Base-by-base conservation (phyloP, 1,140 invertebrate species). In the Trichoplusia ni region DNA sequence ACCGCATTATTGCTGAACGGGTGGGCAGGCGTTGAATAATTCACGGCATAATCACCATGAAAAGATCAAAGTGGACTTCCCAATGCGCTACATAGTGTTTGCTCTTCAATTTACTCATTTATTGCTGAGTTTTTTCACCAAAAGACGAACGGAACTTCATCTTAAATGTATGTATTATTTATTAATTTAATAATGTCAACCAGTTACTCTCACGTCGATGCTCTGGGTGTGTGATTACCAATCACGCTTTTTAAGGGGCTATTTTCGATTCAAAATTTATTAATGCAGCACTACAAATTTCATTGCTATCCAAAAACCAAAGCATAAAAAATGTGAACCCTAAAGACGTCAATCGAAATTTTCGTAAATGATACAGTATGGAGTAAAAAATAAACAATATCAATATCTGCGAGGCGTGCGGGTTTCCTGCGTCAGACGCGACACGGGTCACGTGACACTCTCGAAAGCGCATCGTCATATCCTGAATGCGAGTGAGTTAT, bases 391-490 rank as follows among this genome's bases (percentile, higher is more conserved):
- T 47, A 49, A n/a, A 67, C 46, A 71, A 71, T 65, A 64, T 42
- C 51, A 68, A 54, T 69, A 59, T 65, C 59, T 53, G 53, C 68
- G 69, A 44, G 71, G 62, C 63, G 60, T 27, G 31, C 14, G 66
- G 64, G 77, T 83, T 78, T 77, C 71, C 79, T 75, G 76, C 79
- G 74, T 80, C 81, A 78, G 67, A 77, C 72, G 75, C 66, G 14
- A 42, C 53, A 75, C 72, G 75, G 64, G 14, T 35, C 53, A 75
- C 79, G 68, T 72, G 46, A 64, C 64, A 67, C 13, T 44, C 60
- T 74, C 67, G 65, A 81, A 84, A 81, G 47, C 75, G 79, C 79
- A 79, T 79, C 81, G 82, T 86, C 83, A 86, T 82, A 81, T 81
- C 70, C 64, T 70, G 76, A 69, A 79, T 75, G 79, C n/a, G n/a